Evolutionary conservation across 1,140 invertebrate genomes (phyloP).

Genomic region (Solenopsis fugax): DNA sequence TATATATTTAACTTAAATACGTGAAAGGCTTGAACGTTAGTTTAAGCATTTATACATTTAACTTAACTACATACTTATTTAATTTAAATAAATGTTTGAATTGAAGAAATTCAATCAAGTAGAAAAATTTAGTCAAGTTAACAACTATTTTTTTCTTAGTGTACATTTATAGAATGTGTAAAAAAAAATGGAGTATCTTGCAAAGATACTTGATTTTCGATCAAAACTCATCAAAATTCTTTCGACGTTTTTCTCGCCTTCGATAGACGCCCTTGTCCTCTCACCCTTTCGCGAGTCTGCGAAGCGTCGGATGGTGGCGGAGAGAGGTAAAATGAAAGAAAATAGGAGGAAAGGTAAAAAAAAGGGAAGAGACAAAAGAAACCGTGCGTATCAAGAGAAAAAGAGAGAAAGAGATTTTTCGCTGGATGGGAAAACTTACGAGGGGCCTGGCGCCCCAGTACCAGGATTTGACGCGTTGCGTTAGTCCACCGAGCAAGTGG

Average conservation of each 20-base stretch:
- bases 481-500: slow-evolving; percentile 95
- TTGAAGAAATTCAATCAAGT: too few relatives aligned
- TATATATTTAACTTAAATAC: too few relatives aligned
- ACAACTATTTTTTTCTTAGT: too few relatives aligned
- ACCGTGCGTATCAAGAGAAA: slow-evolving; percentile 46
- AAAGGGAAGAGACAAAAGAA: neutral
- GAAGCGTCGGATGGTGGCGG: neutral
- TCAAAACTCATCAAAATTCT: neutral
- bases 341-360: neutral
- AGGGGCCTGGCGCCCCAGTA: slow-evolving; percentile 96
- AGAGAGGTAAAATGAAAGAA: neutral
- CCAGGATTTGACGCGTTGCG: slow-evolving; percentile 97
- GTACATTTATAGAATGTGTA: neutral
- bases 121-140: too few relatives aligned
- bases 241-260: neutral
- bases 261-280: neutral
- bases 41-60: too few relatives aligned
- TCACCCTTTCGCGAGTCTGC: neutral
- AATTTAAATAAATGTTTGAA: too few relatives aligned
- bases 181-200: neutral
- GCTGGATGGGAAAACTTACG: slow-evolving; percentile 90
- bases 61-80: too few relatives aligned
- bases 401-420: slow-evolving; percentile 22
- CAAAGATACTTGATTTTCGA: slow-evolving; percentile 12
- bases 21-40: too few relatives aligned